These are phyloP conservation scores for Crossaster papposus DNA, from an alignment of 53 echinoderm and acorn worm genomes.

Conservation along the genomic window DNA sequence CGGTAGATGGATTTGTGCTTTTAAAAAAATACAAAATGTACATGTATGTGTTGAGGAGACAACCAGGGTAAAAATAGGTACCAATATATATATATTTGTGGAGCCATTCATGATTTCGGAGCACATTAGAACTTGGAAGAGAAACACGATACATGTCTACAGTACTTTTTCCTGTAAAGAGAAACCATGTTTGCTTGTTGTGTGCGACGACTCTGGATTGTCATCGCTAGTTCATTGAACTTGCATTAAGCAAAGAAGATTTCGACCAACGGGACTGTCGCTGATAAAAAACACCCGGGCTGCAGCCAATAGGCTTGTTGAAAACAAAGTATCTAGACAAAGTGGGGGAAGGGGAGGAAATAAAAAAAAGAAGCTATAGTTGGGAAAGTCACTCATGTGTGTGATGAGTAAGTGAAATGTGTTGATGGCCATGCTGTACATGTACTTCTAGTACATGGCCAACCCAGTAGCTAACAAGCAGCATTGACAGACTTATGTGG, in stretches of 20 bases:
- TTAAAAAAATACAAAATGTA: neutral
- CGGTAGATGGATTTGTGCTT: no score
- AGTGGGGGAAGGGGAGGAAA: neutral
- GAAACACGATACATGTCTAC: no score
- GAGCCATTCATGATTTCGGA: neutral
- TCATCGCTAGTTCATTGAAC: conserved; percentile 40
- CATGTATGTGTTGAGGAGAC: neutral
- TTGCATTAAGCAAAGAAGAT: conserved; percentile 10
- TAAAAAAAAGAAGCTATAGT: neutral
- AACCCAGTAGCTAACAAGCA: no score
- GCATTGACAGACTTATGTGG: no score
- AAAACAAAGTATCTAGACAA: neutral
- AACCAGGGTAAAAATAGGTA: neutral
- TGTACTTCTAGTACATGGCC: no score
- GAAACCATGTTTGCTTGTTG: neutral
- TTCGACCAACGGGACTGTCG: neutral
- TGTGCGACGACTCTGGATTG: neutral
- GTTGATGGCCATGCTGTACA: neutral
- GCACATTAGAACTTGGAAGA: conserved; percentile 1
- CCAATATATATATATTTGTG: no score
- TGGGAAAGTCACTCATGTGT: neutral
- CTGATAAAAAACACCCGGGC: neutral
- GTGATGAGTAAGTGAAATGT: neutral
- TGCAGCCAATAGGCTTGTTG: neutral
- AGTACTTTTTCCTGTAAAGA: neutral